phyloP scores from a whole-genome alignment of 2,797 vertebrate genomes.

The Melanotaenia maccullochi region DNA sequence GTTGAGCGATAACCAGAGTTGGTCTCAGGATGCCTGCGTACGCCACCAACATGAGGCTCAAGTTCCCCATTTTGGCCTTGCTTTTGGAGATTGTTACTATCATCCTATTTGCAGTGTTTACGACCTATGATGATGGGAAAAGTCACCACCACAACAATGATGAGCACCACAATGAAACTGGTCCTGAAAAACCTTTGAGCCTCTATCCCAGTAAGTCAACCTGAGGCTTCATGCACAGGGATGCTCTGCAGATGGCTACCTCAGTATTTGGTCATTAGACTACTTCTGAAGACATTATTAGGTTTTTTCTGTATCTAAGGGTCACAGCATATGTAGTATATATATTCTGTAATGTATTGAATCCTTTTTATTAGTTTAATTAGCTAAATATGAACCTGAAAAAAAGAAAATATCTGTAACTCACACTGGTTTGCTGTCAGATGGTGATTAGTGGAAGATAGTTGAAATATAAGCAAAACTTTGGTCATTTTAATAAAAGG shows the following conservation, averaged over 20 bases:
- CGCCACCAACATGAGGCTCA: slow-evolving; percentile 91
- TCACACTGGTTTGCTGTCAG: background rate
- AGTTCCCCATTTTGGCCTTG: slow-evolving; percentile 89
- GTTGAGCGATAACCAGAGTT: slow-evolving; percentile 55
- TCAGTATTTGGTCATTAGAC: background rate
- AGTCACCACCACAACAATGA: slow-evolving; percentile 4
- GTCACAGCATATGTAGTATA: background rate
- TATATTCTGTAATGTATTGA: background rate
- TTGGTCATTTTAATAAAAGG: background rate
- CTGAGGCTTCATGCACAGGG: slow-evolving; percentile 10
- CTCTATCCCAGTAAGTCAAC: slow-evolving; percentile 91
- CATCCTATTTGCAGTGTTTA: slow-evolving; percentile 87
- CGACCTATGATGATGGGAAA: slow-evolving; percentile 79
- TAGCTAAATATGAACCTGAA: background rate
- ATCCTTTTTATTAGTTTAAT: slow-evolving; percentile 2
- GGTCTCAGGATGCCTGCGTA: slow-evolving; percentile 79
- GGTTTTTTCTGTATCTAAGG: background rate
- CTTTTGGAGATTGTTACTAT: slow-evolving; percentile 87
- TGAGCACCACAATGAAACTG: slow-evolving; percentile 30
- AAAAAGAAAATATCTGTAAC: background rate
- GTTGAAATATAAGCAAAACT: background rate
- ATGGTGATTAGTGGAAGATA: background rate
- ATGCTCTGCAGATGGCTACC: slow-evolving; percentile 3
- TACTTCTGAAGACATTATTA: background rate
- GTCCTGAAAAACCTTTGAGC: slow-evolving; percentile 25